Percentiles rank a stretch among this genome's conserved stretches.
phyloP scores from a whole-genome alignment of 2,888 invertebrate genomes.

The Papilio demoleus region DNA sequence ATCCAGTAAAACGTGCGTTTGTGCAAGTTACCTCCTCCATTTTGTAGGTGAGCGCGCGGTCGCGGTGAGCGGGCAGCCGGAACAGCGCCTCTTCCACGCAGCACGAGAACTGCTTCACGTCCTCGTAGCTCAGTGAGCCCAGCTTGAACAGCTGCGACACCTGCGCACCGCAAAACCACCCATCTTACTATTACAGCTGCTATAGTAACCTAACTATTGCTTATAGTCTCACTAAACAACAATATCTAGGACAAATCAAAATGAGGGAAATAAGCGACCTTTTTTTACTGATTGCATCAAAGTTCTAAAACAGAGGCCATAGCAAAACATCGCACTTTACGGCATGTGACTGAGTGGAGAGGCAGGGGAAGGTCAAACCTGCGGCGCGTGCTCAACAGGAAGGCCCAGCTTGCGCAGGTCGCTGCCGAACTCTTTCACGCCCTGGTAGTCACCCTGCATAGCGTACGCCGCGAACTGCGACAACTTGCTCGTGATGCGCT shows the following conservation, averaged over 20 bases:
- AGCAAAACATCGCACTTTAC: too few relatives aligned
- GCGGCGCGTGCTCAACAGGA: constrained; percentile 98
- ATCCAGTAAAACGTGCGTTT: background rate
- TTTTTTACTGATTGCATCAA: too few relatives aligned
- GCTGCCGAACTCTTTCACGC: constrained; percentile 96
- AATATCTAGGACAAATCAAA: too few relatives aligned
- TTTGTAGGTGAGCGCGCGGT: constrained; percentile 95
- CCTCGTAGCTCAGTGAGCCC: constrained; percentile 94
- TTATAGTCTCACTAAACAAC: too few relatives aligned
- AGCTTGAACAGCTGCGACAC: constrained; percentile 98
- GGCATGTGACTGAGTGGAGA: too few relatives aligned
- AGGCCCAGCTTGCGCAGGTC: constrained; percentile 96
- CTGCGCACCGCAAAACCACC: constrained; percentile 59
- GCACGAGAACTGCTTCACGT: constrained; percentile 95
- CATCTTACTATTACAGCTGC: too few relatives aligned
- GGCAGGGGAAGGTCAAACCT: constrained; percentile 79
- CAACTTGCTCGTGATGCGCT: constrained; percentile 94
- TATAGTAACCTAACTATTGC: background rate
- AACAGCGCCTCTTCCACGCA: constrained; percentile 97
- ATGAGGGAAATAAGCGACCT: too few relatives aligned
- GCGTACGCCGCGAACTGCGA: constrained; percentile 97
- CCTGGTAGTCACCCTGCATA: constrained; percentile 96
- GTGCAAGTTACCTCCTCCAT: constrained; percentile 89
- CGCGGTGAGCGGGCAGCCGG: constrained; percentile 91
- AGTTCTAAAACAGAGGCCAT: too few relatives aligned